A percentile compares a stretch with the other conserved stretches of the same genome.
These are phyloP conservation scores for Chesias legatella DNA, from an alignment of 2,888 invertebrate genomes.

Conservation along the genomic window DNA sequence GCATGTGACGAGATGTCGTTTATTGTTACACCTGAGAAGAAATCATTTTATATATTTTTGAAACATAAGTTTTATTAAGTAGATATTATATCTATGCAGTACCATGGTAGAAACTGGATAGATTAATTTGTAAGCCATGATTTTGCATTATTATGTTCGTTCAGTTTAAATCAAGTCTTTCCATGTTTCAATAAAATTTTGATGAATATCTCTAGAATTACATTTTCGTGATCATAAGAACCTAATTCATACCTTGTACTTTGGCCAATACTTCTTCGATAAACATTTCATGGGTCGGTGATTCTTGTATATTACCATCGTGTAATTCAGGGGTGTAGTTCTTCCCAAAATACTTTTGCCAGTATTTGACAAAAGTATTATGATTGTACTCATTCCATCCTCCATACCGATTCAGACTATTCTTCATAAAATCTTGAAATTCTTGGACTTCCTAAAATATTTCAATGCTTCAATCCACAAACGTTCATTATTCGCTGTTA, in stretches of 20 bases:
- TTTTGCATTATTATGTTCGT: too few relatives aligned
- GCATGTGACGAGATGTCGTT: slow-evolving; percentile 48
- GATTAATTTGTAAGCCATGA: too few relatives aligned
- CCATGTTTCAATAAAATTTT: too few relatives aligned
- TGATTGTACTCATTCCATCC: slow-evolving; percentile 81
- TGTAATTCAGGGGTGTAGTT: slow-evolving; percentile 12
- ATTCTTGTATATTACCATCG: slow-evolving; percentile 18
- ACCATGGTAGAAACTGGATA: too few relatives aligned
- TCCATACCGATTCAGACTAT: slow-evolving; percentile 72
- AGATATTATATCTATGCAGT: too few relatives aligned
- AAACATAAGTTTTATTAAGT: too few relatives aligned
- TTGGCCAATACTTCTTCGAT: slow-evolving; percentile 43
- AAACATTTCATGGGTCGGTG: slow-evolving; percentile 34
- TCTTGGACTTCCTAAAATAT: slow-evolving; percentile 70
- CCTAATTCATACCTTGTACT: slow-evolving; percentile 44
- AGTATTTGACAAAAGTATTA: slow-evolving; percentile 69
- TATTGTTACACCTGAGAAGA: slow-evolving; percentile 37
- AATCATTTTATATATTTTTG: too few relatives aligned
- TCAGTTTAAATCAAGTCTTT: too few relatives aligned
- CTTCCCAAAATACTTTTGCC: slow-evolving; percentile 51
- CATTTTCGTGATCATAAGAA: not conserved
- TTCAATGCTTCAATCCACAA: too few relatives aligned
- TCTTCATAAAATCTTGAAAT: slow-evolving; percentile 75
- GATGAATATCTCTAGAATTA: not conserved
- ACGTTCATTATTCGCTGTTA: too few relatives aligned